Evolutionary conservation across 2,888 invertebrate species (phyloP).

Genomic region (Flexamia atlantica): DNA sequence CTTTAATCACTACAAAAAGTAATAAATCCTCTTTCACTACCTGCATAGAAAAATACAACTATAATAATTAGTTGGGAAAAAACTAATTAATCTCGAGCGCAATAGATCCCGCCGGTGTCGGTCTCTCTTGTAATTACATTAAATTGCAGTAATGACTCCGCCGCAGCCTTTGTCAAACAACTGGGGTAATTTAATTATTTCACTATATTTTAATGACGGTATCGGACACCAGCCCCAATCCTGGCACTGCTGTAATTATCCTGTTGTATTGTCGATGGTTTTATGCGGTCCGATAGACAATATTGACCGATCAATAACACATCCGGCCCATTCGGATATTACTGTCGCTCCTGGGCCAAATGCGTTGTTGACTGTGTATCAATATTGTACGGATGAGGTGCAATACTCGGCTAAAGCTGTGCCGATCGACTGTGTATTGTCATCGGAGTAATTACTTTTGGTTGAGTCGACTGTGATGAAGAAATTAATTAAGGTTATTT

Average conservation of each 20-base stretch:
- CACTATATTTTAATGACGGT: conserved; percentile 7
- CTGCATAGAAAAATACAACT: too few species aligned
- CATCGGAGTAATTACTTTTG: background rate
- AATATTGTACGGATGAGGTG: background rate
- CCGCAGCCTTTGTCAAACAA: conserved; percentile 26
- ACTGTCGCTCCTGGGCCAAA: background rate
- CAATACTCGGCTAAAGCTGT: background rate
- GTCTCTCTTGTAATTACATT: background rate
- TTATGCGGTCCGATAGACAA: conserved; percentile 24
- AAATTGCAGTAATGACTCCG: conserved; percentile 11
- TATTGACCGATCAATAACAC: conserved; percentile 33
- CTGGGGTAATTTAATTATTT: conserved; percentile 28
- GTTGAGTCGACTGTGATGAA: too few species aligned
- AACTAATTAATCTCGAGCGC: conserved; percentile 7
- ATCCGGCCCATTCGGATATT: background rate
- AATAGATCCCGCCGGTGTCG: background rate
- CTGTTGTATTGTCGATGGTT: conserved; percentile 6
- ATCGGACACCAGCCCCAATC: background rate
- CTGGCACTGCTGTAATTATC: conserved; percentile 6
- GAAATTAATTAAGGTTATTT: too few species aligned
- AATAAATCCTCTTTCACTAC: too few species aligned
- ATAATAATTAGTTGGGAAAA: background rate
- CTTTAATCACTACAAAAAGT: too few species aligned
- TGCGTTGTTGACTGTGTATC: conserved; percentile 28
- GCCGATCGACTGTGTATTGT: background rate